phyloP scores from a whole-genome alignment of 1,140 invertebrate genomes.

The Brachionus rotundiformis region DNA sequence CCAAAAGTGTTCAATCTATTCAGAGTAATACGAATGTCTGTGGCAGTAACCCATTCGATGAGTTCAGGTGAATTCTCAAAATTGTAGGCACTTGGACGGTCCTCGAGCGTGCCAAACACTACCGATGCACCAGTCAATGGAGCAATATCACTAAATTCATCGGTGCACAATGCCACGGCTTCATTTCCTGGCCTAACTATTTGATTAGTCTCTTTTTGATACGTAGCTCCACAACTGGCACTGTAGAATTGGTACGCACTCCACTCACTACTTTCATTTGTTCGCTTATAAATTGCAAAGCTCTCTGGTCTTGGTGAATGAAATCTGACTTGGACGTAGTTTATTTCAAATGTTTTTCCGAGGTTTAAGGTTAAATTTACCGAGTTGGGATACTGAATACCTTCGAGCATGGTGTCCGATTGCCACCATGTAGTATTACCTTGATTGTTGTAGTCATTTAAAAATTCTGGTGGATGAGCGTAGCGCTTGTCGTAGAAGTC shows the following conservation, averaged over 20 bases:
- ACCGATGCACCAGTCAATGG: conserved; percentile 89
- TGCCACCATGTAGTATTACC: conserved; percentile 93
- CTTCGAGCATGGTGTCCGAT: conserved; percentile 91
- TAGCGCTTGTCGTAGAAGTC: conserved; percentile 63
- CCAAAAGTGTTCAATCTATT: conserved; percentile 94
- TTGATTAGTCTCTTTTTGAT: conserved; percentile 79
- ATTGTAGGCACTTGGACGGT: conserved; percentile 82
- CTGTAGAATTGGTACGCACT: conserved; percentile 65
- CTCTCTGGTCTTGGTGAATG: conserved; percentile 86
- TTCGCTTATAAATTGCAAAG: conserved; percentile 79
- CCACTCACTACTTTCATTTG: conserved; percentile 92
- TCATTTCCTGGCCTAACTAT: conserved; percentile 62
- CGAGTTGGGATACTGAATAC: conserved; percentile 81
- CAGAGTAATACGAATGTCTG: conserved; percentile 83
- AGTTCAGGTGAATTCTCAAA: conserved; percentile 79
- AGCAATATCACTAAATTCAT: conserved; percentile 95
- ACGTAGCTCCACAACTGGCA: conserved; percentile 83
- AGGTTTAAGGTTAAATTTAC: conserved; percentile 89
- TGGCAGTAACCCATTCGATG: conserved; percentile 95
- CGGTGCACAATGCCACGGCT: conserved; percentile 74
- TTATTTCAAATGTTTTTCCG: conserved; percentile 97
- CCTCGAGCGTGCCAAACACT: conserved; percentile 91
- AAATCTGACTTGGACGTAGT: conserved; percentile 88
- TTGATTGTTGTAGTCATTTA: conserved; percentile 79
- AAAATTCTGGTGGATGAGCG: conserved; percentile 74